Percentiles rank a stretch among this genome's conserved stretches.
phyloP scores from a whole-genome alignment of 2,888 invertebrate species.

The Gortyna flavago region DNA sequence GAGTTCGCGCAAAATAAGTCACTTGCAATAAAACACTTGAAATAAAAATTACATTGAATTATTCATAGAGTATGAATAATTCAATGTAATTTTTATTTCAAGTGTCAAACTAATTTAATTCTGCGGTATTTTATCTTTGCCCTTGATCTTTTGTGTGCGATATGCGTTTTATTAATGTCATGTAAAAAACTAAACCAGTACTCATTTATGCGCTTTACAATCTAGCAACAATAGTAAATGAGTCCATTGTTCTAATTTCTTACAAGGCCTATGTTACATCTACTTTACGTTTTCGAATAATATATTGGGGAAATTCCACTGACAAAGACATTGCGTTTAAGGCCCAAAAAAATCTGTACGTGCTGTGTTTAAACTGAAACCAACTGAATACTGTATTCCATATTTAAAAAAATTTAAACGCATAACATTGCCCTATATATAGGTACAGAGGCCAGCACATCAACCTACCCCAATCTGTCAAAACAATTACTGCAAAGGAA shows the following conservation, averaged over 20 bases:
- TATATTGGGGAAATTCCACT: neutral
- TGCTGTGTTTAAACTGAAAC: neutral
- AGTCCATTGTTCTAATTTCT: too few relatives aligned
- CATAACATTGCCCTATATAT: neutral
- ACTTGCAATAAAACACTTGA: too few relatives aligned
- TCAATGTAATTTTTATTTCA: slow-evolving; percentile 25
- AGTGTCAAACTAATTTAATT: slow-evolving; percentile 21
- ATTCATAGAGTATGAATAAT: too few relatives aligned
- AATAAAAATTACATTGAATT: too few relatives aligned
- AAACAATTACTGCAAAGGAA: too few relatives aligned
- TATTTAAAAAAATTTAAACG: neutral
- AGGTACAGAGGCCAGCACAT: too few relatives aligned
- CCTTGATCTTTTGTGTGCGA: slow-evolving; percentile 27
- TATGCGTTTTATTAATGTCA: neutral
- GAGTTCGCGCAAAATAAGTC: too few relatives aligned
- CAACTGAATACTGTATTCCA: neutral
- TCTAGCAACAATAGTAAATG: too few relatives aligned
- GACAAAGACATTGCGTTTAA: neutral
- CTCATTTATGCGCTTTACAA: too few relatives aligned
- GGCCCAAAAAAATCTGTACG: neutral
- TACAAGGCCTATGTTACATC: too few relatives aligned
- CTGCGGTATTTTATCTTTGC: slow-evolving; percentile 9
- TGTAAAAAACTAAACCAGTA: too few relatives aligned
- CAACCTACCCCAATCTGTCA: too few relatives aligned
- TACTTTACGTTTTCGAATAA: neutral